Evolutionary conservation across 2,797 vertebrate species (phyloP).

Genomic region (Hydrolagus colliei): DNA sequence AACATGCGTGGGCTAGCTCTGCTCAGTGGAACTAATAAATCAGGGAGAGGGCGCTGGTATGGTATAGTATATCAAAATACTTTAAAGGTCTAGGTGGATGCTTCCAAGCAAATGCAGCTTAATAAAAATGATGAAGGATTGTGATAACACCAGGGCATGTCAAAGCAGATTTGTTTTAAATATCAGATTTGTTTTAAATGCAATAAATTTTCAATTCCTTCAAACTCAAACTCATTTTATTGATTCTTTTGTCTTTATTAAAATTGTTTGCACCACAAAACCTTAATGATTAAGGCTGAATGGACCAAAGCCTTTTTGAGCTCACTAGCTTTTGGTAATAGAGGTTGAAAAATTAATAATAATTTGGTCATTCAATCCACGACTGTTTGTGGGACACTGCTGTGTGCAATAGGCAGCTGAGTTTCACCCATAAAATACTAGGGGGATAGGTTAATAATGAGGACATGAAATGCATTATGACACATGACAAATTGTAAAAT

Average conservation of each 20-base stretch:
- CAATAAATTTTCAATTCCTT: background rate
- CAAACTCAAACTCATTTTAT: too few species aligned
- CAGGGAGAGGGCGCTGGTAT: constrained; percentile 42
- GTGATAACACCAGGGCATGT: background rate
- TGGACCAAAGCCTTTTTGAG: too few species aligned
- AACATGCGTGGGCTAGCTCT: constrained; percentile 77
- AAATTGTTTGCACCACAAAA: background rate
- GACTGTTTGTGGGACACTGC: too few species aligned
- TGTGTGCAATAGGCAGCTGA: too few species aligned
- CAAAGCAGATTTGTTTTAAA: background rate
- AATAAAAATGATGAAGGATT: background rate
- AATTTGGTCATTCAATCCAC: too few species aligned
- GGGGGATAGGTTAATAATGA: too few species aligned
- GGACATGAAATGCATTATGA: too few species aligned
- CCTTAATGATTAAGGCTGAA: background rate
- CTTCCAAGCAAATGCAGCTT: constrained; percentile 8
- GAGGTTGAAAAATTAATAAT: constrained; percentile 38
- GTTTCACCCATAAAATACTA: constrained; percentile 31
- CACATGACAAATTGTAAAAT: too few species aligned
- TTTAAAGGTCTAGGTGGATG: constrained; percentile 12
- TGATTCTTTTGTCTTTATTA: too few species aligned
- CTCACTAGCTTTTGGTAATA: too few species aligned
- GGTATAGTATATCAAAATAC: constrained; percentile 1
- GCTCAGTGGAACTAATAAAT: constrained; percentile 50
- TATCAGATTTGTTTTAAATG: background rate